phyloP scores from a whole-genome alignment of 2,888 invertebrate genomes.

The Drosophila austrosaltans region DNA sequence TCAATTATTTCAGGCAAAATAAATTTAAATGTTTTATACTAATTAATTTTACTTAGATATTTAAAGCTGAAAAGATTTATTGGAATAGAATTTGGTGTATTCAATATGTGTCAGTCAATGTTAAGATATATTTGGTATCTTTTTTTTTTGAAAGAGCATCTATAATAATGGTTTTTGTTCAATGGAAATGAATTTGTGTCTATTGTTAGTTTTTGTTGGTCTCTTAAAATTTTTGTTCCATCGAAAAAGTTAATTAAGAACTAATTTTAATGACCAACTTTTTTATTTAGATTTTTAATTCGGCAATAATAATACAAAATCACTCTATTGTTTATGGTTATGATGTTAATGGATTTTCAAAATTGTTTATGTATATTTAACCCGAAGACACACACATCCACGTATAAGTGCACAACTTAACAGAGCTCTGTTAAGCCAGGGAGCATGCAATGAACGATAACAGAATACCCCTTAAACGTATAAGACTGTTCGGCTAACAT shows the following conservation, averaged over 20 bases:
- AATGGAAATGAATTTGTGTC: background rate
- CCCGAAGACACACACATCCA: background rate
- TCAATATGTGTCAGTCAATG: background rate
- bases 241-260: slow-evolving; percentile 9
- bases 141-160: too few species aligned
- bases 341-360: slow-evolving; percentile 56
- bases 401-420: background rate
- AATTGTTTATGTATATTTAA: slow-evolving; percentile 23
- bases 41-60: background rate
- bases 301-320: slow-evolving; percentile 32
- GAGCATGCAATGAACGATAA: background rate
- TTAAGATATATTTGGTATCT: background rate
- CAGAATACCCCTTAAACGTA: slow-evolving; percentile 1
- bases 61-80: background rate
- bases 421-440: background rate
- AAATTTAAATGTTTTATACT: too few species aligned
- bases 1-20: too few species aligned
- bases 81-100: background rate
- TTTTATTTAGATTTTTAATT: slow-evolving; percentile 9
- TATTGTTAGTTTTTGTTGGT: background rate
- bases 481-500: slow-evolving; percentile 1
- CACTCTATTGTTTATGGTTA: slow-evolving; percentile 49
- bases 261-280: slow-evolving; percentile 1
- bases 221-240: slow-evolving; percentile 1
- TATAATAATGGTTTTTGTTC: background rate